Evolutionary conservation across 2,888 invertebrate genomes (phyloP).

Genomic region (Acleris emargana): DNA sequence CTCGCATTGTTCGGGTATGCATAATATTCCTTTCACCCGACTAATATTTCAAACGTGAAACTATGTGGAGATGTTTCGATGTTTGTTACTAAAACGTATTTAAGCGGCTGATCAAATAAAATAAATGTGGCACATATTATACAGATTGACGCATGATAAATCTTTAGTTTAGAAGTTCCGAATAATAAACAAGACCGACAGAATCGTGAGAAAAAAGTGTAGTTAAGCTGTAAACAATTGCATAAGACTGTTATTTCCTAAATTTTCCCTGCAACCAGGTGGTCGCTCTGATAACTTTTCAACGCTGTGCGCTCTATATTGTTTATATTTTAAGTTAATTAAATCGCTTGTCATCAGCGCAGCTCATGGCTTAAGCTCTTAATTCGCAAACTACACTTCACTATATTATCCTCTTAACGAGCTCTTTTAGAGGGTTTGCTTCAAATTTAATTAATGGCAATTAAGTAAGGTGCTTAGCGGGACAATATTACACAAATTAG

Average conservation of each 20-base stretch:
- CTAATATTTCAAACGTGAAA: no score
- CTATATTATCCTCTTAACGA: conserved; percentile 65
- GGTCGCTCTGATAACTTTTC: conserved; percentile 49
- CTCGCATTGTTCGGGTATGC: no score
- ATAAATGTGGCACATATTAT: no score
- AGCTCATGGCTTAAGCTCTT: conserved; percentile 72
- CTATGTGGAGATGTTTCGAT: no score
- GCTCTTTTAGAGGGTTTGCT: conserved; percentile 60
- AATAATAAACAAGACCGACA: no score
- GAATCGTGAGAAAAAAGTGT: no score
- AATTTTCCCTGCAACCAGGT: conserved; percentile 37
- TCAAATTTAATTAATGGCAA: conserved; percentile 65
- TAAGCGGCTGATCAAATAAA: no score
- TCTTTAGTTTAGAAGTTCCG: no score
- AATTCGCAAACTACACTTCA: conserved; percentile 69
- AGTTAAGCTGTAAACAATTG: neutral
- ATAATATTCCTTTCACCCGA: no score
- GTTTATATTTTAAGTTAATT: conserved; percentile 66
- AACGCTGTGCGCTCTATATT: conserved; percentile 52
- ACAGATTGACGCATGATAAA: no score
- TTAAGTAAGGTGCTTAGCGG: conserved; percentile 45
- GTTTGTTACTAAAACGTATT: no score
- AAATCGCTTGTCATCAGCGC: conserved; percentile 71
- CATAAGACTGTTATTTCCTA: conserved; percentile 3
- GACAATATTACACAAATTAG: conserved; percentile 26